Evolutionary conservation across 2,888 invertebrate species (phyloP).

Genomic region (Terebella lapidaria): DNA sequence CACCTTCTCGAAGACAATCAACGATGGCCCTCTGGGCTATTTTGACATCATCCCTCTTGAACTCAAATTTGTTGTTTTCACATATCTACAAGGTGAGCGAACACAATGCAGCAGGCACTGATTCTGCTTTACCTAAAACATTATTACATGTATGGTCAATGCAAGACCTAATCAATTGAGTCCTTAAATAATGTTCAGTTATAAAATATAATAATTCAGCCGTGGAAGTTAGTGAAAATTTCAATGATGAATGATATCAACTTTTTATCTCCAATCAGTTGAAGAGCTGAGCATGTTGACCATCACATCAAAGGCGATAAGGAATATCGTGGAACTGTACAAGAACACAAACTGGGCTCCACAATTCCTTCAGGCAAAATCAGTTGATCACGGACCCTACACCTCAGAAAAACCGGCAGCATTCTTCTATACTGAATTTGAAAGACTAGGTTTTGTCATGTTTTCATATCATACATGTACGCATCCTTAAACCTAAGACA

Average conservation of each 20-base stretch:
- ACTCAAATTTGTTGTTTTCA: slow-evolving; percentile 43
- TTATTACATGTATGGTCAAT: no score
- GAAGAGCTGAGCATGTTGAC: slow-evolving; percentile 48
- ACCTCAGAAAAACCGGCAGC: not conserved
- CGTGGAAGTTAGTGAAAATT: no score
- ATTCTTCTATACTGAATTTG: slow-evolving; percentile 24
- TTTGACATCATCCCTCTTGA: slow-evolving; percentile 47
- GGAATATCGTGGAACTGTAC: slow-evolving; percentile 46
- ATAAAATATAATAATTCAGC: no score
- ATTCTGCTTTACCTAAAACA: no score
- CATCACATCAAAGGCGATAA: slow-evolving; percentile 47
- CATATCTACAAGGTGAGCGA: slow-evolving; percentile 38
- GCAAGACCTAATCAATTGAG: no score
- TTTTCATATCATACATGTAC: no score
- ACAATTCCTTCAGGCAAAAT: not conserved
- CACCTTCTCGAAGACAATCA: slow-evolving; percentile 28
- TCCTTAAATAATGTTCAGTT: no score
- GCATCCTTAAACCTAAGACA: no score
- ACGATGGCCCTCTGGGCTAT: slow-evolving; percentile 38
- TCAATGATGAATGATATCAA: no score
- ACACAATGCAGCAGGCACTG: not conserved
- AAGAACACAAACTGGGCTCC: slow-evolving; percentile 32
- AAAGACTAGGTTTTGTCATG: slow-evolving; percentile 46
- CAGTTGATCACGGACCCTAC: not conserved
- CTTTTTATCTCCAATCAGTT: no score